phyloP scores from a whole-genome alignment of 2,888 invertebrate genomes.

The Blastobasis lacticolella region DNA sequence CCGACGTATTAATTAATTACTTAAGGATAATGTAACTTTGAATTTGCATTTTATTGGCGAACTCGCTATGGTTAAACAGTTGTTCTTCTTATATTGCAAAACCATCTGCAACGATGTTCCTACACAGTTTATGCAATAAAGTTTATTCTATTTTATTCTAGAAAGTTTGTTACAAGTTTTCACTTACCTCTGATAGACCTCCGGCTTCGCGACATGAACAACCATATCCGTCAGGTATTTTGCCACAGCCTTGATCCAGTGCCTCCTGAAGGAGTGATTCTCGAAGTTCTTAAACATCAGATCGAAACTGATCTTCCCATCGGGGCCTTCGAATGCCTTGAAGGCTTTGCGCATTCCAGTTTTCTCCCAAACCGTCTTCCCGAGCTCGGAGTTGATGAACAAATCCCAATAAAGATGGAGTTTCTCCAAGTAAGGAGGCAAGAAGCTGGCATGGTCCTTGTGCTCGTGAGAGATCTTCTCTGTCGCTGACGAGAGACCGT shows the following conservation, averaged over 20 bases:
- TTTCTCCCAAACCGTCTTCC: conserved; percentile 81
- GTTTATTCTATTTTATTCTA: background rate
- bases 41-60: too few relatives aligned
- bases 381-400: conserved; percentile 85
- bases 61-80: too few relatives aligned
- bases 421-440: conserved; percentile 78
- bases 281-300: conserved; percentile 85
- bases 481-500: conserved; percentile 77
- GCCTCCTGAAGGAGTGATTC: conserved; percentile 84
- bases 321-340: conserved; percentile 78
- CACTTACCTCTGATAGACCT: conserved; percentile 81
- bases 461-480: conserved; percentile 76
- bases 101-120: too few relatives aligned
- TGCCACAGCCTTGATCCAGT: conserved; percentile 86
- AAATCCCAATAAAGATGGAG: conserved; percentile 85
- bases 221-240: conserved; percentile 83
- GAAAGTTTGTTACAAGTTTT: background rate
- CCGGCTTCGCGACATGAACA: conserved; percentile 82
- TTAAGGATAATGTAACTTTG: too few relatives aligned
- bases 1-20: too few relatives aligned
- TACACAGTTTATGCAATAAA: too few relatives aligned
- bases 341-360: conserved; percentile 81
- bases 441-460: conserved; percentile 80
- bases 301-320: conserved; percentile 82
- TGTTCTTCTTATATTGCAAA: too few relatives aligned